Base-by-base conservation (phyloP, 2,113 vertebrate species). In the Plecturocebus donacophilus region DNA sequence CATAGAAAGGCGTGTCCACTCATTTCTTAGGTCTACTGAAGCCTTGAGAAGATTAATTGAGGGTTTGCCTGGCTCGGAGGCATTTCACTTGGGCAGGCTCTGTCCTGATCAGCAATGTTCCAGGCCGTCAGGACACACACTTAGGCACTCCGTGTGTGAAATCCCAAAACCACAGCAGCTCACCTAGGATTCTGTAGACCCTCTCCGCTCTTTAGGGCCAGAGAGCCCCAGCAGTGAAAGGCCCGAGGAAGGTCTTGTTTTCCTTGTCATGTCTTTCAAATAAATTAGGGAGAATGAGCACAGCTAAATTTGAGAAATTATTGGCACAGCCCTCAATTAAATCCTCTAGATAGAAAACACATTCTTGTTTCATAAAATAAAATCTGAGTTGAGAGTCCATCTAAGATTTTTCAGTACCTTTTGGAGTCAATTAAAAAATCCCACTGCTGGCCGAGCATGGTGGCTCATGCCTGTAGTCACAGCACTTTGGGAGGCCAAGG, bases 21-120 rank as follows among this genome's bases (percentile, higher is more conserved):
- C 0, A 19, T 91, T 94, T 80, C 80, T 97, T 64, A 66, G 79
- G 61, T 90, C 25, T 38, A 19, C 12, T 3, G 64, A n/a, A 10
- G 25, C 58, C 91, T 96, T 95, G 77, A 75, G 91, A 88, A 95
- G 40, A 95, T 58, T 64, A 94, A 82, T 52, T 54, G 61, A 83
- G 91, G 95, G 94, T 70, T 40, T 71, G 45, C 68, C 95, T 82
- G 94, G 92, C 95, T 75, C 1, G 3, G 17, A n/a, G 83, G 25
- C 0, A 0, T 58, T 71, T 95, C 73, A 12, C 42, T 58, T 45
- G 49, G 19, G 14, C 45, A 35, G 54, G 88, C 84, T 73, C 35
- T 2, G 81, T 87, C 32, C 97, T 97, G 45, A 80, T 79, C 32
- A 4, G 0, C 0, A 47, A 91, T 0, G 4, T 32, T 32, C 21